A percentile compares a stretch with the other conserved stretches of the same genome.
Conservation (phyloP, 1,140 invertebrate species). For the Atta texana region DNA sequence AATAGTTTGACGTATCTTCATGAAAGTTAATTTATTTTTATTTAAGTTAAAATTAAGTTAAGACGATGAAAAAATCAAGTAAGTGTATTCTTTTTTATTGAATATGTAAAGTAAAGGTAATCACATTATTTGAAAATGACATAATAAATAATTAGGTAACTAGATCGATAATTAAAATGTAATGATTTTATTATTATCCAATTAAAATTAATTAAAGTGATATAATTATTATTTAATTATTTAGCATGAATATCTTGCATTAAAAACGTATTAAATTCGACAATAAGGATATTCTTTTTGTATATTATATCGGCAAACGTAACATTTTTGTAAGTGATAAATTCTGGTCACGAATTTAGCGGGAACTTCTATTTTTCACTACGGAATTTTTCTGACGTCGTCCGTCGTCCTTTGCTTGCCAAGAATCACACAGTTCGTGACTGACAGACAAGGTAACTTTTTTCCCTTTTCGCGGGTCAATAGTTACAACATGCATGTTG, state of each 20-base stretch:
- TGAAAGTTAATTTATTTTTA: constrained; percentile 1
- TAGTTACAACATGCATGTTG: background rate
- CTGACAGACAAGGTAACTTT: constrained; percentile 16
- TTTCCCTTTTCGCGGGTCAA: constrained; percentile 39
- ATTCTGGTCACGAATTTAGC: background rate
- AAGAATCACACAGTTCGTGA: constrained; percentile 19
- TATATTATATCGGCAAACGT: background rate
- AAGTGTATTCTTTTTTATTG: background rate
- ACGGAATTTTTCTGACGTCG: constrained; percentile 4
- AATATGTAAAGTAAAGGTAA: background rate
- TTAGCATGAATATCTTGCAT: background rate
- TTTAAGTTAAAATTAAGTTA: too few species aligned
- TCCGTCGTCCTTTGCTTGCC: background rate
- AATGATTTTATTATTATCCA: background rate
- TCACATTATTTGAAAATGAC: background rate
- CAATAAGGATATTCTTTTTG: background rate
- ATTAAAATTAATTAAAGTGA: background rate
- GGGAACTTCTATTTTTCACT: constrained; percentile 26
- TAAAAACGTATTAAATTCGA: background rate
- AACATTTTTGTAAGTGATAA: background rate
- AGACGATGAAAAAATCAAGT: background rate
- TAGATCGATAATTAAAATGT: background rate
- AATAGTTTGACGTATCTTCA: background rate
- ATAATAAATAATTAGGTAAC: constrained; percentile 1
- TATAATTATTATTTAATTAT: constrained; percentile 11